Evolutionary conservation across 2,113 vertebrate genomes (phyloP).

Genomic region (Melanotaenia duboulayi): DNA sequence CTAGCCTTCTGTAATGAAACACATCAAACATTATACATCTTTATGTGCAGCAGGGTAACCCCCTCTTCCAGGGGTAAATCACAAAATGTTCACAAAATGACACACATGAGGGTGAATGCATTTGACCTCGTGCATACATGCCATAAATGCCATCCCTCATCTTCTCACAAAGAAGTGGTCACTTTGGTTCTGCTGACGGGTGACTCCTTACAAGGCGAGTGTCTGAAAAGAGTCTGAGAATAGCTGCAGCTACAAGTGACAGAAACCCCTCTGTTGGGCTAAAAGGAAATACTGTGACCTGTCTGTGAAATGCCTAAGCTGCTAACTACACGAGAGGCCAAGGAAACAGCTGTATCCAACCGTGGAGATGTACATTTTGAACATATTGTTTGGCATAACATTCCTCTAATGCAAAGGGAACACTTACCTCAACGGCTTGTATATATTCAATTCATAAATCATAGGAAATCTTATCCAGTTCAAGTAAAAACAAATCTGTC

Average conservation of each 20-base stretch:
- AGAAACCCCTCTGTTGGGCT: constrained; percentile 39
- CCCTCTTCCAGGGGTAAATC: not conserved
- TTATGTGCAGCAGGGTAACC: not conserved
- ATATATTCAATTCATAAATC: constrained; percentile 62
- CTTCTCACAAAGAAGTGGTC: constrained; percentile 61
- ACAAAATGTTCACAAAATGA: constrained; percentile 5
- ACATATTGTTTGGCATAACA: constrained; percentile 10
- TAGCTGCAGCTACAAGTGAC: constrained; percentile 21
- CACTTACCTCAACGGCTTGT: constrained; percentile 28
- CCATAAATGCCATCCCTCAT: constrained; percentile 58
- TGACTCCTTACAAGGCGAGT: constrained; percentile 31
- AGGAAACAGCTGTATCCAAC: constrained; percentile 38
- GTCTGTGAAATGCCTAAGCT: constrained; percentile 41
- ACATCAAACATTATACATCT: constrained; percentile 23
- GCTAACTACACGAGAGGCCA: constrained; percentile 20
- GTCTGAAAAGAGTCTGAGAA: constrained; percentile 35
- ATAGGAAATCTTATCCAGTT: constrained; percentile 42
- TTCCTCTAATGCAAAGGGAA: constrained; percentile 43
- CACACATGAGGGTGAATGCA: constrained; percentile 4
- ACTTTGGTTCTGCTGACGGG: constrained; percentile 38
- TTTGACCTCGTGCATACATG: constrained; percentile 60
- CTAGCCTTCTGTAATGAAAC: constrained; percentile 41
- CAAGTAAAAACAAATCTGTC: constrained; percentile 67
- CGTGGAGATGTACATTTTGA: constrained; percentile 43
- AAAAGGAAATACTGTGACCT: constrained; percentile 41